A percentile compares a stretch with the other conserved stretches of the same genome.
These are phyloP conservation scores for Cheilosia vernalis DNA, from an alignment of 2,888 invertebrate genomes.

Conservation along the genomic window DNA sequence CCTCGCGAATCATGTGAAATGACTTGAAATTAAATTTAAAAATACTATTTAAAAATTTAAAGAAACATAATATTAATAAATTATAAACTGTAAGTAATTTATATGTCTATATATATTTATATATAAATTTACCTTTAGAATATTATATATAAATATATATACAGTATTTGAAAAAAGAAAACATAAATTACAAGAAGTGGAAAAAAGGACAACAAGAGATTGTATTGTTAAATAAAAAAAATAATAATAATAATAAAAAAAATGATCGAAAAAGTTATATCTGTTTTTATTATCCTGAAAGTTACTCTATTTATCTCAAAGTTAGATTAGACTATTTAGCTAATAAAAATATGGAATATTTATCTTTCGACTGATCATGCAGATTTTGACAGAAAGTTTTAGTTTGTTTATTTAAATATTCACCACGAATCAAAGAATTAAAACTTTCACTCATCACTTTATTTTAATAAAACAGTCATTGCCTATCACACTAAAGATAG, in stretches of 20 bases:
- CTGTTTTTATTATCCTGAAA: neutral
- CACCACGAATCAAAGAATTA: too few species aligned
- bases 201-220: constrained; percentile 55
- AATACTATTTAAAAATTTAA: constrained; percentile 47
- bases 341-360: too few species aligned
- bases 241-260: constrained; percentile 55
- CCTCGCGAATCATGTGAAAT: constrained; percentile 78
- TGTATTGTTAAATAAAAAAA: constrained; percentile 56
- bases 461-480: too few species aligned
- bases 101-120: constrained; percentile 74
- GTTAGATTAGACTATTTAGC: too few species aligned
- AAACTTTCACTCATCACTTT: too few species aligned
- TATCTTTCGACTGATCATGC: too few species aligned
- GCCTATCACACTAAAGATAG: too few species aligned
- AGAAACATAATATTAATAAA: constrained; percentile 50
- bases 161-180: constrained; percentile 49
- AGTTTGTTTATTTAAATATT: too few species aligned
- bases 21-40: constrained; percentile 72
- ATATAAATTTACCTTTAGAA: constrained; percentile 70
- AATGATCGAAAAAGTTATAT: constrained; percentile 19
- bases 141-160: constrained; percentile 74
- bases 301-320: too few species aligned
- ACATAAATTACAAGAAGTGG: constrained; percentile 30
- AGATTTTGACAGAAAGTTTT: too few species aligned
- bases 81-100: constrained; percentile 63